phyloP scores from a whole-genome alignment of 2,113 vertebrate species.

The Cynopterus brachyotis region DNA sequence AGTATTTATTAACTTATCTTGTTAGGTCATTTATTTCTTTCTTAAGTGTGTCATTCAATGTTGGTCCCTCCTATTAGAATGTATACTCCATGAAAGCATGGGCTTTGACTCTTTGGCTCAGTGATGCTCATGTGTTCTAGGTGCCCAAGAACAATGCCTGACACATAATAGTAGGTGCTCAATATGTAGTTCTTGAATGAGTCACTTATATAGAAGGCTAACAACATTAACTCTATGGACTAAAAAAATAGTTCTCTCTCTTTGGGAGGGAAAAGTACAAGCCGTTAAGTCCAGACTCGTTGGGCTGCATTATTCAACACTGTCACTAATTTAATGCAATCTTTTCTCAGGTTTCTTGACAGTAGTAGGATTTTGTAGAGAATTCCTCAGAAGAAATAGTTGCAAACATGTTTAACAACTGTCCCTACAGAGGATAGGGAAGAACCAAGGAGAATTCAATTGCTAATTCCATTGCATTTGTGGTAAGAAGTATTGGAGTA shows the following conservation, averaged over 20 bases:
- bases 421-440: neutral
- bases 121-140: neutral
- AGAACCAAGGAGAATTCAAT: neutral
- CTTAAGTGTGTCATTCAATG: neutral
- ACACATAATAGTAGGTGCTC: neutral
- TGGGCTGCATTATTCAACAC: neutral
- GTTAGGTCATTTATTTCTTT: neutral
- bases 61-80: neutral
- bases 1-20: neutral
- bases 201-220: neutral
- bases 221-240: neutral
- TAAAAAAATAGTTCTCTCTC: neutral
- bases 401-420: neutral
- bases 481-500: neutral
- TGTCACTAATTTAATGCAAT: neutral
- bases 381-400: neutral
- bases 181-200: neutral
- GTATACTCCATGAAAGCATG: neutral
- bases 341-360: constrained; percentile 20
- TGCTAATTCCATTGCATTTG: neutral
- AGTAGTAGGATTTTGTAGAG: neutral
- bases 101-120: neutral
- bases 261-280: neutral
- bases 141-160: neutral
- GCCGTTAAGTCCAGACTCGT: neutral